Evolutionary conservation across 2,888 invertebrate genomes (phyloP).

Genomic region (Bimastos eiseni): DNA sequence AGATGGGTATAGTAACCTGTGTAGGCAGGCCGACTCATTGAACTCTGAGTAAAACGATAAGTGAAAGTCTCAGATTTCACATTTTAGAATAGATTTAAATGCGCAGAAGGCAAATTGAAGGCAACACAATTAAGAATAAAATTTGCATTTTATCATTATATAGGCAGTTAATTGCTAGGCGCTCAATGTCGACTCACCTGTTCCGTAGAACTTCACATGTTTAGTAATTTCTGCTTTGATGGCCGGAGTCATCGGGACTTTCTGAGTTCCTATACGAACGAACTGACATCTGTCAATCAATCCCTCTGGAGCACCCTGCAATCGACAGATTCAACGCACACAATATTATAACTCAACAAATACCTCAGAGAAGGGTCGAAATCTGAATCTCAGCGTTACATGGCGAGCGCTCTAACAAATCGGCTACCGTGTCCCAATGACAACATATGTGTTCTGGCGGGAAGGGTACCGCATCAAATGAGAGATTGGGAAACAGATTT

Average conservation of each 20-base stretch:
- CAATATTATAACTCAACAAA: not conserved
- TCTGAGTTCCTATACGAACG: constrained; percentile 88
- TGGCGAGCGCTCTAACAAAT: too few relatives aligned
- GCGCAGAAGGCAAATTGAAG: not conserved
- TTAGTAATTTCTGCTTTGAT: constrained; percentile 92
- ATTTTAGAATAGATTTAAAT: not conserved
- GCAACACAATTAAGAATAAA: not conserved
- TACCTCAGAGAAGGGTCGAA: too few relatives aligned
- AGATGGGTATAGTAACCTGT: not conserved
- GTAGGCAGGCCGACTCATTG: not conserved
- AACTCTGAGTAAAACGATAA: not conserved
- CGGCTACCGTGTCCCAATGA: too few relatives aligned
- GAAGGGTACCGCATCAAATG: too few relatives aligned
- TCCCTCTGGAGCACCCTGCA: constrained; percentile 91
- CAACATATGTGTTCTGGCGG: too few relatives aligned
- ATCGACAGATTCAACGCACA: constrained; percentile 18
- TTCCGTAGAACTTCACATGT: constrained; percentile 89
- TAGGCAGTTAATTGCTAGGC: not conserved
- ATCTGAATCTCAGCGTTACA: too few relatives aligned
- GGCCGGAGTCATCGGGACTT: constrained; percentile 84
- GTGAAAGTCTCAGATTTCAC: not conserved
- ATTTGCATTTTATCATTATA: not conserved
- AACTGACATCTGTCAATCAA: constrained; percentile 95
- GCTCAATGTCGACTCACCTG: constrained; percentile 65
- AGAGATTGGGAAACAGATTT: too few relatives aligned